Conservation (phyloP, 2,888 invertebrate genomes). For the Thereva unica region DNA sequence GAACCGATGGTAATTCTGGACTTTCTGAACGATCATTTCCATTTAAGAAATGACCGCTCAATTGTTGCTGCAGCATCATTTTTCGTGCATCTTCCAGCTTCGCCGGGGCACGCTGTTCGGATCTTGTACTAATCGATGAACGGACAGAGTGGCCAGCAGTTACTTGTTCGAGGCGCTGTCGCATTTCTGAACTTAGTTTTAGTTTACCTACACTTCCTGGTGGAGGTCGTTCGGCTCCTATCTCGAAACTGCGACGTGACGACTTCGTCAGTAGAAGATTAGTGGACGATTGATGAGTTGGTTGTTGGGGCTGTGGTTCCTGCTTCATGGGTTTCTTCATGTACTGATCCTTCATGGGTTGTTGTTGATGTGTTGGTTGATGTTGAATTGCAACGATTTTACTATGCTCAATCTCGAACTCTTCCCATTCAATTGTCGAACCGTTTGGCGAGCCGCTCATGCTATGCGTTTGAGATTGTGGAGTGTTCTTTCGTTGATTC, state of each 20-base stretch:
- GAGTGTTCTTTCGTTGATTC: constrained; percentile 78
- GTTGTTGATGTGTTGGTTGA: constrained; percentile 51
- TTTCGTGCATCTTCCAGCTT: constrained; percentile 86
- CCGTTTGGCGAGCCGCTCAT: constrained; percentile 53
- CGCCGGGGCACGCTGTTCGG: constrained; percentile 73
- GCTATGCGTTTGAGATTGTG: constrained; percentile 62
- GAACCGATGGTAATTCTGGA: constrained; percentile 54
- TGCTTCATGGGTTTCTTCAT: constrained; percentile 17
- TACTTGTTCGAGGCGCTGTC: constrained; percentile 83
- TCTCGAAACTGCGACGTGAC: constrained; percentile 70
- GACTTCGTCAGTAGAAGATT: constrained; percentile 47
- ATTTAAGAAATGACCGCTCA: constrained; percentile 63
- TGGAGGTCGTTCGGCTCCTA: constrained; percentile 78
- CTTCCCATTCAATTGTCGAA: constrained; percentile 79
- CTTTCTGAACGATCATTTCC: constrained; percentile 42
- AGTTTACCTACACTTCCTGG: constrained; percentile 90
- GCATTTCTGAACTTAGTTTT: constrained; percentile 89
- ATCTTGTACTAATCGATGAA: constrained; percentile 71
- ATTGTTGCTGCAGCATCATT: constrained; percentile 81
- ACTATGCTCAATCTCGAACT: constrained; percentile 73
- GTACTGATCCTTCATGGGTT: constrained; percentile 35
- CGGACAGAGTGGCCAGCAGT: constrained; percentile 87
- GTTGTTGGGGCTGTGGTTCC: constrained; percentile 20
- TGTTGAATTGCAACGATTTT: constrained; percentile 51
- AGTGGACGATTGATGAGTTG: constrained; percentile 41